Evolutionary conservation across 2,797 vertebrate genomes (phyloP), one percentile per base, ranked within the genome.

Genomic region (Pangasius sanitwongsei): DNA sequence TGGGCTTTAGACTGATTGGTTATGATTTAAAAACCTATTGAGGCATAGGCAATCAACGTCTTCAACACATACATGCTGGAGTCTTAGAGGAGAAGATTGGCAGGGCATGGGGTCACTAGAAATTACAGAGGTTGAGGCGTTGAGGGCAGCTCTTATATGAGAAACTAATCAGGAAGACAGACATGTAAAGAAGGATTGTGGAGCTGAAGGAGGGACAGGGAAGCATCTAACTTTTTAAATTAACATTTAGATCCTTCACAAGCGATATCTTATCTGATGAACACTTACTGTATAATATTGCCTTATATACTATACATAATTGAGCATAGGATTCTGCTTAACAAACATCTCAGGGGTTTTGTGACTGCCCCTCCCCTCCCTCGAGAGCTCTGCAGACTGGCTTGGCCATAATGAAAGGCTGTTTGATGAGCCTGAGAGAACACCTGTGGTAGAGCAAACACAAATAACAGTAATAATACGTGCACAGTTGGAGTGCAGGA

Each of bases 381-480:
- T 87, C 72, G 31, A 80, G 20, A 44, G 80, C 86, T 28, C 89
- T 90, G 87, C 91, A 87, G 37, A n/a, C 59, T 83, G 87, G 48
- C 74, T 86, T 72, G n/a, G 41, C 44, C 15, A 11, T 95, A 94
- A 95, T 95, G 92, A 95, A 23, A 92, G 92, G 87, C 91, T 93
- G 91, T 16, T 83, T 89, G 89, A 88, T 69, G 41, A 89, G 48
- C 86, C 78, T 83, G 85, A 86, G 87, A 2, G 90, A 93, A 90
- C 94, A 96, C 93, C 94, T 95, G 95, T 92, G 82, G 87, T 28
- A 93, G 59, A 91, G 91, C 91, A 91, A 93, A 93, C 91, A 93
- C 89, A 91, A 88, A 91, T 91, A 87, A 92, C 72, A 89, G 86
- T 89, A 91, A 93, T 92, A 92, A 92, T 92, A 90, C 92, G 89